phyloP scores from a whole-genome alignment of 2,888 invertebrate genomes.

The Caenorhabditis japonica region DNA sequence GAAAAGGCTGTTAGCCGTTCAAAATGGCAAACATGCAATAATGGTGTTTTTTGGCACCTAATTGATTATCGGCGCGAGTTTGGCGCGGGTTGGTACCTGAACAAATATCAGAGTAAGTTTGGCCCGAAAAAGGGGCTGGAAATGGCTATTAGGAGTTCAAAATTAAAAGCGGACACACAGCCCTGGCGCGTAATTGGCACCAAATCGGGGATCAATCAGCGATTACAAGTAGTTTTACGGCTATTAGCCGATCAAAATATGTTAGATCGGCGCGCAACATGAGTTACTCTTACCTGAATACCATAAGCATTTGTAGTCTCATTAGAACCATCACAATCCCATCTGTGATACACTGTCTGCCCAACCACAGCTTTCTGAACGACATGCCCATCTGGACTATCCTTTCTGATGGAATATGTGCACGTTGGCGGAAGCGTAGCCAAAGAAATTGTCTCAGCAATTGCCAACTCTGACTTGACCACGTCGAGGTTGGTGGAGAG shows the following conservation, averaged over 20 bases:
- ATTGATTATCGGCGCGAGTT: no score
- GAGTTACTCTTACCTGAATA: slow-evolving; percentile 49
- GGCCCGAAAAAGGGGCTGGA: no score
- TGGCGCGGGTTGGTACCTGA: no score
- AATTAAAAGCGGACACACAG: no score
- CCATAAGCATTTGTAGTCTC: slow-evolving; percentile 70
- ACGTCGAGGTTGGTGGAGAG: slow-evolving; percentile 70
- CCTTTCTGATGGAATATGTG: slow-evolving; percentile 70
- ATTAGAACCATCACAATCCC: slow-evolving; percentile 74
- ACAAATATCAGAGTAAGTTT: no score
- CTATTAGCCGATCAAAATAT: neutral
- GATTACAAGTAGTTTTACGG: no score
- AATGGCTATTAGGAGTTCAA: no score
- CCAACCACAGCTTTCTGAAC: slow-evolving; percentile 69
- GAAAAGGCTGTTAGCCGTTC: no score
- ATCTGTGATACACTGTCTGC: slow-evolving; percentile 74
- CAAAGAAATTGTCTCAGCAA: slow-evolving; percentile 71
- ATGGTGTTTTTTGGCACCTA: no score
- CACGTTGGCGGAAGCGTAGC: slow-evolving; percentile 72
- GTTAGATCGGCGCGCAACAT: neutral
- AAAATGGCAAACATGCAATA: no score
- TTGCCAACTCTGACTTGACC: slow-evolving; percentile 53
- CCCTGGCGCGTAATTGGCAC: no score
- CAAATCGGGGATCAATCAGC: no score
- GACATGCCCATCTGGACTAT: slow-evolving; percentile 69